Percentiles rank a stretch among this genome's conserved stretches.
Evolutionary conservation across 2,888 invertebrate genomes (phyloP).

Genomic region (Chymomyza caudatula): DNA sequence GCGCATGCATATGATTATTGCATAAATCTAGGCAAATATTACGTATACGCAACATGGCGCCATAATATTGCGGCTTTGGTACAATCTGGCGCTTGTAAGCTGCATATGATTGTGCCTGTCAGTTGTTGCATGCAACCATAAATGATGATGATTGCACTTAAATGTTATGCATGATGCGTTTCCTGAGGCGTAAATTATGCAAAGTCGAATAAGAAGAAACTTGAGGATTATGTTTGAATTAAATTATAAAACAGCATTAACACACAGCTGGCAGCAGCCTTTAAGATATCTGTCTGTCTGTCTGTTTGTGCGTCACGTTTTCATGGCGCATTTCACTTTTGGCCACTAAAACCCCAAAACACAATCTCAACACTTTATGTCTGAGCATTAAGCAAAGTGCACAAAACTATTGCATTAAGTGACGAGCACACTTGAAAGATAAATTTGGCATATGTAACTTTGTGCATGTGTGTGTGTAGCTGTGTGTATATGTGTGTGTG

Average conservation of each 20-base stretch:
- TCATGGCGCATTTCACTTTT: background rate
- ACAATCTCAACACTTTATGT: constrained; percentile 1
- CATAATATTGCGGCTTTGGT: background rate
- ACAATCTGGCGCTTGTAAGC: constrained; percentile 1
- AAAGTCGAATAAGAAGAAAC: background rate
- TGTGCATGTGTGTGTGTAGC: background rate
- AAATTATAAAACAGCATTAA: background rate
- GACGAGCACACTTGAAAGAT: background rate
- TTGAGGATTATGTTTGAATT: background rate
- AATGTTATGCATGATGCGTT: constrained; percentile 38
- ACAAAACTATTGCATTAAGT: constrained; percentile 33
- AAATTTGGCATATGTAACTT: background rate
- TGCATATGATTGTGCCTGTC: constrained; percentile 35
- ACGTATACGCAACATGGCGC: constrained; percentile 39
- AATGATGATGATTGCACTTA: constrained; percentile 44
- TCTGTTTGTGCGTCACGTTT: background rate
- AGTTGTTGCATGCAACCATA: constrained; percentile 25
- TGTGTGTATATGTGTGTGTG: background rate
- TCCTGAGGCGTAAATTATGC: constrained; percentile 18
- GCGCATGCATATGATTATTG: constrained; percentile 22
- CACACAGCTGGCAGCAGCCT: background rate
- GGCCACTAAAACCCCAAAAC: background rate
- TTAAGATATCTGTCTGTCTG: background rate
- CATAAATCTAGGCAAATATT: constrained; percentile 56
- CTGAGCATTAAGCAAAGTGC: constrained; percentile 40